Conservation (phyloP, 2,888 invertebrate genomes). For the Bellardia pandia region DNA sequence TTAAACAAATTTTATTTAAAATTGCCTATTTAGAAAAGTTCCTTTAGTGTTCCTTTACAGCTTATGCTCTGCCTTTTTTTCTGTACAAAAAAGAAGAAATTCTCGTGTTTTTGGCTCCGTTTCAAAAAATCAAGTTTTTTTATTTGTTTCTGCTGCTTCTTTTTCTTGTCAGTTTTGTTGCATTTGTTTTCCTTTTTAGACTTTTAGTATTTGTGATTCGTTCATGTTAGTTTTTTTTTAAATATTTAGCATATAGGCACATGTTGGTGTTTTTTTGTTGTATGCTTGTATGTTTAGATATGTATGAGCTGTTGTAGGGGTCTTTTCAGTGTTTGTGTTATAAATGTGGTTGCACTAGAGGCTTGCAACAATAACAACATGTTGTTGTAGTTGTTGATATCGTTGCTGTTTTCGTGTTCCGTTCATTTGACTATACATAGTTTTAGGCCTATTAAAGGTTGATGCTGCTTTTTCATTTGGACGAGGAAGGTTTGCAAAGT, state of each 20-base stretch:
- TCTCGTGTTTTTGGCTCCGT: conserved; percentile 71
- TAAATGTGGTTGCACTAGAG: conserved; percentile 48
- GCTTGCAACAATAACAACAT: conserved; percentile 27
- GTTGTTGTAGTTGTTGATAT: conserved; percentile 28
- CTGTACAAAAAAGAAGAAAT: background rate
- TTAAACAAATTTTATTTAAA: no score
- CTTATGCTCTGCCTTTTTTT: background rate
- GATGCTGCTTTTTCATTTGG: conserved; percentile 52
- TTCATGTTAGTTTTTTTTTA: conserved; percentile 52
- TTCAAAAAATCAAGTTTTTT: conserved; percentile 62
- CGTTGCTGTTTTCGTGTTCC: conserved; percentile 44
- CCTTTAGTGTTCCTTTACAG: no score
- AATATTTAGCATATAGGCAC: conserved; percentile 20
- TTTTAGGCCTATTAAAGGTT: conserved; percentile 62
- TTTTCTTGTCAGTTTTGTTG: conserved; percentile 26
- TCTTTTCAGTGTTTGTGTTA: conserved; percentile 24
- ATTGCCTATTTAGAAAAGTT: no score
- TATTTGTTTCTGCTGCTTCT: conserved; percentile 9
- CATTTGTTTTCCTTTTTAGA: conserved; percentile 44
- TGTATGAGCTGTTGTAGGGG: conserved; percentile 6
- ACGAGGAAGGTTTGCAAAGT: background rate
- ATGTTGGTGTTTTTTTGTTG: conserved; percentile 33
- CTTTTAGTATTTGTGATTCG: conserved; percentile 67
- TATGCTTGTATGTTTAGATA: background rate
- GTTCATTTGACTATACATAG: conserved; percentile 42